Base-by-base conservation (phyloP, 1,140 invertebrate species). In the Aleiodes sp. region DNA sequence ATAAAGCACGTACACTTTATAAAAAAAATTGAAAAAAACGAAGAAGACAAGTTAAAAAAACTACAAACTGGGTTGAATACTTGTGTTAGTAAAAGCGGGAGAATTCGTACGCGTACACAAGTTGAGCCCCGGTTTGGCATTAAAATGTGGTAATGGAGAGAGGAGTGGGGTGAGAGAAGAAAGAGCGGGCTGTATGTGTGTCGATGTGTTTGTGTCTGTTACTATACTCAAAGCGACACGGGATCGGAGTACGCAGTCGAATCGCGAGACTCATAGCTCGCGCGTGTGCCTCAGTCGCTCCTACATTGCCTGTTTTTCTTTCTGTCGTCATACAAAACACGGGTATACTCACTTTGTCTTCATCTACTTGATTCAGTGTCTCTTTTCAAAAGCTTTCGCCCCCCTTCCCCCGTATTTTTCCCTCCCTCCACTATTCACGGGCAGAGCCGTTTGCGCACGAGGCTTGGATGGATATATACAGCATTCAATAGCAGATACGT, bases 211-310 rank as follows among this genome's bases (percentile, higher is more conserved):
- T 8, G 8, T 14, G 9, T 8, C 24, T 21, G 31, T 9, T 16
- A 21, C 31, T 59, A 66, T 46, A 66, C 41, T 65, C 31, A 60
- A 60, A 41, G 41, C 4, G 46, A 24, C 37, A 46, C 39, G 56
- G 59, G 14, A 64, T 62, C 26, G 16, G 19, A 24, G 68, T 65
- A 70, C 69, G 63, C 70, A 71, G 70, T 71, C 39, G 70, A 71
- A 63, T 71, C 70, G 64, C 41, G 57, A 67, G 39, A 28, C 31
- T 66, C 70, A 33, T 24, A 63, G 70, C n/a, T 56, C 39, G 57
- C 70, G 64, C 41, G 69, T 65, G 69, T 70, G 64, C 26, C 37
- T 68, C 37, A 31, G 37, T 24, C 29, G 33, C 35, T 31, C n/a
- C 24, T 29, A n/a, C n/a, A n/a, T n/a, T n/a, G n/a, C n/a, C n/a